Percentiles rank a stretch among this genome's conserved stretches.
Evolutionary conservation across 1,140 invertebrate genomes (phyloP).

Genomic region (Metopolophium dirhodum): DNA sequence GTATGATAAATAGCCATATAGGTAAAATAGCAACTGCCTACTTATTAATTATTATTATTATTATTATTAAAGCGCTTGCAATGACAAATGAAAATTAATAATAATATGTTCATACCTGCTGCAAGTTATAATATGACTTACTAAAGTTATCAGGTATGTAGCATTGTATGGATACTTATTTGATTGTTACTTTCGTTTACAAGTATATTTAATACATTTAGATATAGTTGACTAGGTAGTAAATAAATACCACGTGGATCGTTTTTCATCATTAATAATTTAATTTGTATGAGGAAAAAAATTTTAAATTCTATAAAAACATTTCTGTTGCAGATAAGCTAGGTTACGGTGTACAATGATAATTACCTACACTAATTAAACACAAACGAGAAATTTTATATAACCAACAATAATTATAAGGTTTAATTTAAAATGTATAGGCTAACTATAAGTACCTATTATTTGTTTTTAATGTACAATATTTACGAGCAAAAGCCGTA

Average conservation of each 20-base stretch:
- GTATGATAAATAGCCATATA: no score
- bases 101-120: no score
- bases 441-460: background rate
- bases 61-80: no score
- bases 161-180: no score
- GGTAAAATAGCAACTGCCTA: no score
- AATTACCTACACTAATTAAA: background rate
- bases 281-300: background rate
- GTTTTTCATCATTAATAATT: background rate
- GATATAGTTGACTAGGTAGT: background rate
- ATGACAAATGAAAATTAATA: no score
- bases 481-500: background rate
- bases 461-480: background rate
- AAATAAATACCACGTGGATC: background rate
- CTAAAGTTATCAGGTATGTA: no score
- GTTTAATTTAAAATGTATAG: background rate
- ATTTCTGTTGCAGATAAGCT: background rate
- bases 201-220: background rate
- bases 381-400: background rate
- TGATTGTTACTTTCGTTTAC: background rate
- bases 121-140: no score
- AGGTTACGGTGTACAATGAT: background rate
- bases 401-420: background rate
- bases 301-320: background rate
- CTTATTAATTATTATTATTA: no score